Percentiles rank a stretch among this genome's conserved stretches.
phyloP scores from a whole-genome alignment of 2,797 vertebrate genomes.

The Nannoperca australis region DNA sequence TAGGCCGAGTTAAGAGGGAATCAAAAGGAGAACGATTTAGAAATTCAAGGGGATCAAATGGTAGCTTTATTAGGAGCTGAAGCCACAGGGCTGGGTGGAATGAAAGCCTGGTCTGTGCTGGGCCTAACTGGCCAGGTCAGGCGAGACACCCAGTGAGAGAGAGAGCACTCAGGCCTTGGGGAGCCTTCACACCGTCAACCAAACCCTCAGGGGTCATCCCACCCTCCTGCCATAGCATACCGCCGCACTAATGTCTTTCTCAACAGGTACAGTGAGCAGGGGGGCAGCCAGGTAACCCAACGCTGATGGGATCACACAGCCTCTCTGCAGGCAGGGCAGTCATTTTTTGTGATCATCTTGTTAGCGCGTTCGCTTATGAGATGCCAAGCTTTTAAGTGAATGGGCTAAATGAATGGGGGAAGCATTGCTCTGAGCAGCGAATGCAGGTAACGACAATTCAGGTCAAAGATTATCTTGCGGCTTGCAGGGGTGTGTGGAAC shows the following conservation, averaged over 20 bases:
- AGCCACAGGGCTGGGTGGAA: slow-evolving; percentile 89
- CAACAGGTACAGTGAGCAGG: slow-evolving; percentile 80
- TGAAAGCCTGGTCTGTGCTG: slow-evolving; percentile 95
- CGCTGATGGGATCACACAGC: slow-evolving; percentile 80
- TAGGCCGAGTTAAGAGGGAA: slow-evolving; percentile 90
- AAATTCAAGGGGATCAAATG: slow-evolving; percentile 98
- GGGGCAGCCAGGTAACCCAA: slow-evolving; percentile 78
- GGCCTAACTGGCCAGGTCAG: slow-evolving; percentile 81
- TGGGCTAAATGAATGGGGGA: slow-evolving; percentile 68
- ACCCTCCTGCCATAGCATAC: slow-evolving; percentile 70
- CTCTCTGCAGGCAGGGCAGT: slow-evolving; percentile 67
- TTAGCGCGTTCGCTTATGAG: slow-evolving; percentile 68
- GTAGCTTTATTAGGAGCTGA: slow-evolving; percentile 94
- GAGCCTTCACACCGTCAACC: slow-evolving; percentile 81
- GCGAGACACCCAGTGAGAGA: slow-evolving; percentile 77
- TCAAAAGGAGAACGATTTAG: slow-evolving; percentile 92
- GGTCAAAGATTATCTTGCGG: slow-evolving; percentile 82
- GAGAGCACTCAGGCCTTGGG: slow-evolving; percentile 78
- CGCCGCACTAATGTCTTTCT: slow-evolving; percentile 77
- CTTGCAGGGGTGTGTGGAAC: slow-evolving; percentile 78
- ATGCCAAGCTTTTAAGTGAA: slow-evolving; percentile 77
- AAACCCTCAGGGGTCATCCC: slow-evolving; percentile 74
- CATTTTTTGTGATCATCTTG: slow-evolving; percentile 74
- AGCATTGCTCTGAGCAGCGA: slow-evolving; percentile 52
- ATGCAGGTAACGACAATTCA: slow-evolving; percentile 80